Percentiles rank a stretch among this genome's conserved stretches.
phyloP scores from a whole-genome alignment of 2,113 vertebrate genomes.

The Synchiropus splendidus region DNA sequence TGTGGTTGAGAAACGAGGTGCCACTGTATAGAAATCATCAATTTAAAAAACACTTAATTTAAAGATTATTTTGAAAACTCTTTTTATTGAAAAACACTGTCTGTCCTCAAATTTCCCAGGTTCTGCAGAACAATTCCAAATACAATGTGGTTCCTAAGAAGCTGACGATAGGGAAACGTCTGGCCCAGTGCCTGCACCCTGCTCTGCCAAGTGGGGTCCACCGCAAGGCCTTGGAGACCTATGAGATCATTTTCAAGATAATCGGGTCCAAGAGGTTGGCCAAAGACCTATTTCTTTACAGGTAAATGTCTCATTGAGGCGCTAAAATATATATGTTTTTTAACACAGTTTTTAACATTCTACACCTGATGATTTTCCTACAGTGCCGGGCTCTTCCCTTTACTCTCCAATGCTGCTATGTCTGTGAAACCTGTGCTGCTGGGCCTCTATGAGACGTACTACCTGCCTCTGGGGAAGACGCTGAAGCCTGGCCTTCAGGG shows the following conservation, averaged over 20 bases:
- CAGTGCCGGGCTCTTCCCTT: conserved; percentile 93
- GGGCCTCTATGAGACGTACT: conserved; percentile 94
- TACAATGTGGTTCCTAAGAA: conserved; percentile 98
- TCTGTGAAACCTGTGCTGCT: conserved; percentile 93
- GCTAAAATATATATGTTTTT: too few species aligned
- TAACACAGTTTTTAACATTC: neutral
- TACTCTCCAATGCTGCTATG: conserved; percentile 98
- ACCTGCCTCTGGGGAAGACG: conserved; percentile 92
- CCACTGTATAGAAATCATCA: too few species aligned
- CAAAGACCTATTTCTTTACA: conserved; percentile 98
- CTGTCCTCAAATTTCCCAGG: conserved; percentile 55
- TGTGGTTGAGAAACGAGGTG: too few species aligned
- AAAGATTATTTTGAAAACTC: too few species aligned
- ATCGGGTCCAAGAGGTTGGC: conserved; percentile 97
- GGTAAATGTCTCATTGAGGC: conserved; percentile 58
- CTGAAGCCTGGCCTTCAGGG: conserved; percentile 95
- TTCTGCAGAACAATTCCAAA: conserved; percentile 95
- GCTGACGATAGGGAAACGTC: conserved; percentile 90
- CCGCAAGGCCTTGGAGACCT: conserved; percentile 96
- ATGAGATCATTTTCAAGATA: conserved; percentile 98
- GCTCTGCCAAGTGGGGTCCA: conserved; percentile 95
- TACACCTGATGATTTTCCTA: neutral
- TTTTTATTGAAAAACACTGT: too few species aligned
- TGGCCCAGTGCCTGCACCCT: conserved; percentile 97
- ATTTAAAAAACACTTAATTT: too few species aligned